Conservation (phyloP, 1,140 invertebrate species). For the Papilio glaucus region DNA sequence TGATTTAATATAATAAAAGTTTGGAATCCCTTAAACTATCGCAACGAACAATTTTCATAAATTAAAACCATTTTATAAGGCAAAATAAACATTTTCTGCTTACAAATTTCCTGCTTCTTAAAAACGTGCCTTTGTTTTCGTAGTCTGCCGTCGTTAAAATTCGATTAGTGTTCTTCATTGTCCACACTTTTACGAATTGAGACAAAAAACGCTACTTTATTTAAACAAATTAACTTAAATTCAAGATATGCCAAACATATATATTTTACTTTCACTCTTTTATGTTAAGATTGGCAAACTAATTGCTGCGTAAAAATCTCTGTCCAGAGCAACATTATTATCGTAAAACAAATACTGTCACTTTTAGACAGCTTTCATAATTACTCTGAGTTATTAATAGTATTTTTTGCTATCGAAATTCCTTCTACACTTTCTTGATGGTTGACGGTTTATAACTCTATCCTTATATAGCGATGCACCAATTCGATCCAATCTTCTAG, state of each 20-base stretch:
- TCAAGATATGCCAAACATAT: background rate
- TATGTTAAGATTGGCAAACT: background rate
- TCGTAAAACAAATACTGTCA: too few species aligned
- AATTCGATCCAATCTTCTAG: too few species aligned
- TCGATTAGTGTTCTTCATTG: conserved; percentile 13
- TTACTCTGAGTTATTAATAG: too few species aligned
- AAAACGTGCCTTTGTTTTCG: conserved; percentile 10
- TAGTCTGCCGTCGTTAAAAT: conserved; percentile 6
- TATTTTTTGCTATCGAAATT: too few species aligned
- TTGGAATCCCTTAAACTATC: background rate
- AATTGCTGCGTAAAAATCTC: background rate
- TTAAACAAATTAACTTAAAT: background rate
- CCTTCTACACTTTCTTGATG: too few species aligned
- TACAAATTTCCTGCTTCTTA: conserved; percentile 1
- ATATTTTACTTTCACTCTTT: background rate
- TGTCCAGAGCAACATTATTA: too few species aligned
- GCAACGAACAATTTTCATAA: background rate
- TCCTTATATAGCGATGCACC: too few species aligned
- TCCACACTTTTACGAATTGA: background rate
- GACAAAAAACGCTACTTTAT: background rate
- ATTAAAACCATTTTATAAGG: background rate
- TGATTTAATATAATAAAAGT: too few species aligned
- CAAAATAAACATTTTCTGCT: background rate
- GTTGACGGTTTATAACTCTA: too few species aligned
- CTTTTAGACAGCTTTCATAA: too few species aligned